Evolutionary conservation across 2,888 invertebrate genomes (phyloP), one percentile per base, ranked within the genome.

Genomic region (Drosophila austrosaltans): DNA sequence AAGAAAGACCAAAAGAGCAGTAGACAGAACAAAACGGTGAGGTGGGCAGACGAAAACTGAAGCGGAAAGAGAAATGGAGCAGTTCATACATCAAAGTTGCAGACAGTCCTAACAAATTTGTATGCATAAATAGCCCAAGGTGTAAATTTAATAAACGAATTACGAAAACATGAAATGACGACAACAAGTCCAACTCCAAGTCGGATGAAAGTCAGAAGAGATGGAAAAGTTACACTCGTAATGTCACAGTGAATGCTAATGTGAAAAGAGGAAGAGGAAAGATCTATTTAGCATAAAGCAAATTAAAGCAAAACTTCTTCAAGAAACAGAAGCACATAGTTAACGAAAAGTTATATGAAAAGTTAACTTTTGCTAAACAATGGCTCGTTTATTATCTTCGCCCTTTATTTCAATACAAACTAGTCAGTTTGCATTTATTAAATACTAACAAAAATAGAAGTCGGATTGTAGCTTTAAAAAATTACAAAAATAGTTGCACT

Each of bases 141-240:
- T 75, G 83, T 58, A 78, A 82, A 80, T 80, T 71, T 72, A 79
- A 85, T 78, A 80, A 78, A 62, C 60, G 62, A 75, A 76, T 85
- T 75, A 78, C 60, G 65, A 67, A 79, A 75, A 70, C 72, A 73
- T 77, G 70, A 79, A 76, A 63, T 62, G 62, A 57, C 63, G 22
- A 10, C 40, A 61, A 66, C 42, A 44, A 22, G 60, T 56, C 8
- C 44, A 40, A 40, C 10, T 25, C 22, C 48, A 48, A 25, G 48
- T 25, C 25, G 20, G 20, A 16, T 8, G 48, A 67, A 63, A 56
- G 25, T 48, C 48, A 61, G 58, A 53, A 25, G n/a, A 53, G 36
- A 28, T 32, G 16, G n/a, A 30, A 48, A 48, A 48, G 48, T 48
- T 48, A 25, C 48, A 59, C 59, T 40, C 32, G 40, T 63, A 65